phyloP scores from a whole-genome alignment of 2,888 invertebrate species.

The Meloe dianella region DNA sequence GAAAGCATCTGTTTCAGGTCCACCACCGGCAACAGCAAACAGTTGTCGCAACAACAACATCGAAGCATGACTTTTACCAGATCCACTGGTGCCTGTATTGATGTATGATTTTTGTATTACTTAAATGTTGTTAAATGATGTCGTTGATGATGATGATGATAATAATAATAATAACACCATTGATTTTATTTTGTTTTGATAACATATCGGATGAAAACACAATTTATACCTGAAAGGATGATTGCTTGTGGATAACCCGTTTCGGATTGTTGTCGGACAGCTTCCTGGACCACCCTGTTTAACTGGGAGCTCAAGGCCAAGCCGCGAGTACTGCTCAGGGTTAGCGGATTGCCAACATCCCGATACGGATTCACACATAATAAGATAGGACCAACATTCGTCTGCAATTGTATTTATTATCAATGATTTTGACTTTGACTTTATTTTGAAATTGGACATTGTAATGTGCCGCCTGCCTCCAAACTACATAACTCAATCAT shows the following conservation, averaged over 20 bases:
- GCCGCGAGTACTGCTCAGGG: slow-evolving; percentile 76
- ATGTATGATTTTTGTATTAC: neutral
- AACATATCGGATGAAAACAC: neutral
- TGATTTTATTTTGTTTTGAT: neutral
- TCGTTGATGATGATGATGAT: too few species aligned
- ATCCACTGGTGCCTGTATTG: slow-evolving; percentile 82
- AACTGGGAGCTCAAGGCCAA: slow-evolving; percentile 80
- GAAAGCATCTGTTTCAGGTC: slow-evolving; percentile 94
- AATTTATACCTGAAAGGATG: slow-evolving; percentile 77
- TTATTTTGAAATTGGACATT: neutral
- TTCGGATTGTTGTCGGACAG: slow-evolving; percentile 91
- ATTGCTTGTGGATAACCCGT: slow-evolving; percentile 96
- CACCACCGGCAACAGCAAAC: slow-evolving; percentile 93
- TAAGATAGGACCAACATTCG: slow-evolving; percentile 90
- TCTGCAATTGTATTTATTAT: slow-evolving; percentile 66
- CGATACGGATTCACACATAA: slow-evolving; percentile 89
- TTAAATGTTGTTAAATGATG: too few species aligned
- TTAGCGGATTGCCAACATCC: slow-evolving; percentile 86
- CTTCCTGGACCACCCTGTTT: slow-evolving; percentile 87
- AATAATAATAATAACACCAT: too few species aligned
- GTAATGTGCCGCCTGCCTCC: neutral
- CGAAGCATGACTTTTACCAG: slow-evolving; percentile 92
- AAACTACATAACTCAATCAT: neutral
- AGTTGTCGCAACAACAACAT: slow-evolving; percentile 89
- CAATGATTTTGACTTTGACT: neutral